Percentiles rank a stretch among this genome's conserved stretches.
Conservation (phyloP, 2,888 invertebrate species). For the Poecilus cupreus region DNA sequence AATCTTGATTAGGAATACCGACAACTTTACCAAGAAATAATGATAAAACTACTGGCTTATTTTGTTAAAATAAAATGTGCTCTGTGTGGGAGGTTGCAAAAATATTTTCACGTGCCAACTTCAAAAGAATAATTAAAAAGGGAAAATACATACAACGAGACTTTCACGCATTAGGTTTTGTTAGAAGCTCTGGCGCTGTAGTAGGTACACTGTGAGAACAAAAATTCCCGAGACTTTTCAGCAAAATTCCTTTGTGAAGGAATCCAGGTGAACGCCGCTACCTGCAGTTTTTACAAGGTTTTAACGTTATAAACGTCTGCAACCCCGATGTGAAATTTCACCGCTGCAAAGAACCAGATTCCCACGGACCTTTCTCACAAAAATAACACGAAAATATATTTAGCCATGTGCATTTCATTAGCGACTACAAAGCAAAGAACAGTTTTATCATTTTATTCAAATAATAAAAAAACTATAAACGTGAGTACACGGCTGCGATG, state of each 20-base stretch:
- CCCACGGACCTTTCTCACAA: background rate
- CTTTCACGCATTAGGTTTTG: background rate
- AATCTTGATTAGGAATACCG: constrained; percentile 11
- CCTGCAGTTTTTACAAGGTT: constrained; percentile 12
- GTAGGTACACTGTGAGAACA: constrained; percentile 25
- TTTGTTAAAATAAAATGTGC: constrained; percentile 20
- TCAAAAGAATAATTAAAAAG: constrained; percentile 44
- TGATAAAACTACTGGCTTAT: background rate
- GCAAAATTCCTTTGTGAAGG: constrained; percentile 29
- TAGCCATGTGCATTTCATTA: background rate
- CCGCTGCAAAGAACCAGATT: background rate
- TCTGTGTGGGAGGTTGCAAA: constrained; percentile 16
- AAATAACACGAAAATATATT: background rate
- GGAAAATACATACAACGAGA: constrained; percentile 23
- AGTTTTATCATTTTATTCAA: constrained; percentile 25
- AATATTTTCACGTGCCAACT: constrained; percentile 19
- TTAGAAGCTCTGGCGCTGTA: background rate
- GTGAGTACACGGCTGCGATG: constrained; percentile 12
- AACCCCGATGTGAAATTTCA: background rate
- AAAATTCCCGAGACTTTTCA: constrained; percentile 30
- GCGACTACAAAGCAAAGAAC: background rate
- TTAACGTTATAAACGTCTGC: background rate
- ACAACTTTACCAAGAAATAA: background rate
- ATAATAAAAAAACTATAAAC: constrained; percentile 35
- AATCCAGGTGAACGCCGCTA: constrained; percentile 29